A percentile compares a stretch with the other conserved stretches of the same genome.
Evolutionary conservation across 2,113 vertebrate genomes (phyloP).

Genomic region (Lampris incognitus): DNA sequence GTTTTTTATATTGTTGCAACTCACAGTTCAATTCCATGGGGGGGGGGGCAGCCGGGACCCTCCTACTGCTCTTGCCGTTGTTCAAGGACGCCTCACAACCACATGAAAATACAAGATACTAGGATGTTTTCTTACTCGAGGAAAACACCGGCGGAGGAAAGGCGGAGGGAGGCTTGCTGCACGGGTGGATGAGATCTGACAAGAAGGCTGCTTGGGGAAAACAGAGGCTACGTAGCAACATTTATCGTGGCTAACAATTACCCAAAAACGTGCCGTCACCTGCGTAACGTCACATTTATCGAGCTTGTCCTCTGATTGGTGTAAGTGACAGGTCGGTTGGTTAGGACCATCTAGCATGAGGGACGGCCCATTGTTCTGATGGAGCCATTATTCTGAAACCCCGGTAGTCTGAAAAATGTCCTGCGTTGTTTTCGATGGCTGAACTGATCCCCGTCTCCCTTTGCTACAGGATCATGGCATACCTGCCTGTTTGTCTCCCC

Average conservation of each 20-base stretch:
- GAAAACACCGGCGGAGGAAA: constrained; percentile 11
- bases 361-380: too few relatives aligned
- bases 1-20: constrained; percentile 3
- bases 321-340: too few relatives aligned
- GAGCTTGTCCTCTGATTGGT: too few relatives aligned
- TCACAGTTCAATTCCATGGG: neutral
- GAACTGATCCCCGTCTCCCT: too few relatives aligned
- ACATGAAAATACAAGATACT: constrained; percentile 35
- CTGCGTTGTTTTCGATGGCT: too few relatives aligned
- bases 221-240: neutral
- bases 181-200: constrained; percentile 1
- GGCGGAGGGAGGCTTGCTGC: constrained; percentile 3
- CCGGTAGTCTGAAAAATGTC: too few relatives aligned
- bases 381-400: too few relatives aligned
- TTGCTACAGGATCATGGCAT: too few relatives aligned
- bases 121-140: constrained; percentile 11
- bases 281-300: too few relatives aligned
- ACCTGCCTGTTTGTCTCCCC: too few relatives aligned
- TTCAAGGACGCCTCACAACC: constrained; percentile 24
- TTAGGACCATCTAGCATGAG: too few relatives aligned
- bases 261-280: too few relatives aligned
- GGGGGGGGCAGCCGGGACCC: neutral
- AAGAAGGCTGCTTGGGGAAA: neutral
- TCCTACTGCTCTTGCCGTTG: neutral
- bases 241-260: neutral